Evolutionary conservation across 92 coral and sea anemone genomes (phyloP).

Genomic region (Parazoanthus swiftii): DNA sequence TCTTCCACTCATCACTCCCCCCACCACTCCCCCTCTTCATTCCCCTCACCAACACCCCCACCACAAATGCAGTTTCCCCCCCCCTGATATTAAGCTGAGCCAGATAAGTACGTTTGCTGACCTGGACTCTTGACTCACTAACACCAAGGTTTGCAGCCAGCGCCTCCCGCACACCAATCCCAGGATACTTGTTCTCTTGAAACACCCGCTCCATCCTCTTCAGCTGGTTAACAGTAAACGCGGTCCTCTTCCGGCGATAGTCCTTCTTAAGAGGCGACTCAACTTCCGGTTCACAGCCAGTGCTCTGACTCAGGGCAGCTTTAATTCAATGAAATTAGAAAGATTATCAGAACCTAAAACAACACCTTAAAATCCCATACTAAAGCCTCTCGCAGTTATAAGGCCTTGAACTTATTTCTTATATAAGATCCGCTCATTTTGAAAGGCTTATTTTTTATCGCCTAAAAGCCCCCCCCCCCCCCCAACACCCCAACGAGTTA

Average conservation of each 20-base stretch:
- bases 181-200: conserved; percentile 52
- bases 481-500: too few species aligned
- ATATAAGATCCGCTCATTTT: too few species aligned
- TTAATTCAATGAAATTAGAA: not conserved
- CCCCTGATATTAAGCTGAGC: not conserved
- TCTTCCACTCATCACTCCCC: too few species aligned
- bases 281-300: not conserved
- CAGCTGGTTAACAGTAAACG: conserved; percentile 49
- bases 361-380: too few species aligned
- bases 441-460: too few species aligned
- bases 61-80: too few species aligned
- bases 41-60: too few species aligned
- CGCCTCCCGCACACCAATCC: conserved; percentile 49
- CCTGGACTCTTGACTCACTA: conserved; percentile 58
- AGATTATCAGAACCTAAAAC: not conserved
- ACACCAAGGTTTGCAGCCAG: conserved; percentile 39
- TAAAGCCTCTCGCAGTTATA: too few species aligned
- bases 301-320: not conserved
- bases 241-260: conserved; percentile 61
- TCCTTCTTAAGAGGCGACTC: conserved; percentile 30
- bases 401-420: too few species aligned
- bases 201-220: conserved; percentile 43
- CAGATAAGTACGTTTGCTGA: not conserved
- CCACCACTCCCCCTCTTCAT: too few species aligned
- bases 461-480: too few species aligned